A percentile compares a stretch with the other conserved stretches of the same genome.
Conservation (phyloP, 2,888 invertebrate species). For the Drosophila infuscata region DNA sequence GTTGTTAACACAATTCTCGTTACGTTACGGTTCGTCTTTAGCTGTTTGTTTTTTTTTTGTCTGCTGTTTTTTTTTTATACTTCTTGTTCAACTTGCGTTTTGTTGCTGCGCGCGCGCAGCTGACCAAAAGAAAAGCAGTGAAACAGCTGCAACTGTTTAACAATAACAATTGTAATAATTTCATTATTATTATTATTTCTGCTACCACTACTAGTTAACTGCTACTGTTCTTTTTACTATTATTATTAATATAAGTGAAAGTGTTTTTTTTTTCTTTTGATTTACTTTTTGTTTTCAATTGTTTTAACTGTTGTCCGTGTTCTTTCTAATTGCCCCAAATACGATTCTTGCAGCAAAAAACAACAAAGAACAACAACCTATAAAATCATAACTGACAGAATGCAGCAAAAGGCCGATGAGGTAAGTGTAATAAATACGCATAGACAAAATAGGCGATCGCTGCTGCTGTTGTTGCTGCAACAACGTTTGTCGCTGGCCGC, state of each 20-base stretch:
- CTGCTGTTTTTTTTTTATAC: slow-evolving; percentile 1
- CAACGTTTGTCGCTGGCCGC: slow-evolving; percentile 36
- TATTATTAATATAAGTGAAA: slow-evolving; percentile 38
- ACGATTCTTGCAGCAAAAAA: slow-evolving; percentile 42
- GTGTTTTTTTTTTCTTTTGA: slow-evolving; percentile 41
- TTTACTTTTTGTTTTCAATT: slow-evolving; percentile 25
- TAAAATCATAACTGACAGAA: slow-evolving; percentile 39
- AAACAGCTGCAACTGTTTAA: slow-evolving; percentile 33
- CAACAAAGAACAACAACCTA: slow-evolving; percentile 5
- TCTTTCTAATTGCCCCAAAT: slow-evolving; percentile 42
- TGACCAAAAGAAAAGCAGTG: slow-evolving; percentile 22
- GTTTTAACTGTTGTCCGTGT: slow-evolving; percentile 36
- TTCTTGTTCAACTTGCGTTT: slow-evolving; percentile 28
- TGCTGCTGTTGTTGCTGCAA: slow-evolving; percentile 6
- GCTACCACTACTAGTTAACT: slow-evolving; percentile 7
- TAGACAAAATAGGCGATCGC: slow-evolving; percentile 4
- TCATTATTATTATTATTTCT: slow-evolving; percentile 33
- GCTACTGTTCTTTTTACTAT: slow-evolving; percentile 39
- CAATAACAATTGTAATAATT: slow-evolving; percentile 54
- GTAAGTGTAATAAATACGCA: slow-evolving; percentile 44
- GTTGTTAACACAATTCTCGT: slow-evolving; percentile 30
- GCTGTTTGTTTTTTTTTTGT: slow-evolving; percentile 16
- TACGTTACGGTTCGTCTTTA: slow-evolving; percentile 39
- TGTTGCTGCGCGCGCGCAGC: slow-evolving; percentile 57
- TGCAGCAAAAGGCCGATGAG: slow-evolving; percentile 73